Conservation (phyloP, 2,888 invertebrate genomes). For the Drepana falcataria region DNA sequence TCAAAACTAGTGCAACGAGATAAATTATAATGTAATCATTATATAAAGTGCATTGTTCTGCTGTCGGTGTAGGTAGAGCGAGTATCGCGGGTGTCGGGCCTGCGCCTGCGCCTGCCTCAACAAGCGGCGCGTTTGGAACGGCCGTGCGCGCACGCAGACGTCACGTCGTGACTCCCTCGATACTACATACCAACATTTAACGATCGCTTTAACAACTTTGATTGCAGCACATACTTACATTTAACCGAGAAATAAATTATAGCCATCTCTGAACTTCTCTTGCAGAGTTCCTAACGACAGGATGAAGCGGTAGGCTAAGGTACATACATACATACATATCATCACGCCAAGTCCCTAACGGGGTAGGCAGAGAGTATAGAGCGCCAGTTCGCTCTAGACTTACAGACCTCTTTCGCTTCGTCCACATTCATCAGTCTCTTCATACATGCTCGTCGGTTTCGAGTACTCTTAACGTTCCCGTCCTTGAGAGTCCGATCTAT, state of each 20-base stretch:
- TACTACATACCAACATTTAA: slow-evolving; percentile 8
- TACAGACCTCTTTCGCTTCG: no score
- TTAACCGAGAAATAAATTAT: background rate
- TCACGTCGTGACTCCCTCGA: slow-evolving; percentile 41
- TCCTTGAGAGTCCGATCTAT: no score
- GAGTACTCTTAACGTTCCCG: no score
- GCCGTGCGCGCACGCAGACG: slow-evolving; percentile 33
- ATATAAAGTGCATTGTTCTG: slow-evolving; percentile 20
- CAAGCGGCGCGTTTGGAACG: slow-evolving; percentile 55
- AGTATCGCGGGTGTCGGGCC: slow-evolving; percentile 48
- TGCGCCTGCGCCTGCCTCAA: slow-evolving; percentile 77
- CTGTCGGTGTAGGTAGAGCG: slow-evolving; percentile 21
- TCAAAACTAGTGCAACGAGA: no score
- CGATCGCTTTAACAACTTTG: slow-evolving; percentile 7
- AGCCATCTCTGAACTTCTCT: background rate
- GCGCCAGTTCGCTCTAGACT: no score
- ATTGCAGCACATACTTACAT: background rate
- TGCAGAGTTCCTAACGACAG: background rate
- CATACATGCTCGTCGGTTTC: no score
- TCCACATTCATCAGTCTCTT: no score
- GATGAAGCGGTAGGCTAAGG: background rate
- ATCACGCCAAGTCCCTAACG: no score
- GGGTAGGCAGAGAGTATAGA: no score
- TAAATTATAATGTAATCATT: background rate
- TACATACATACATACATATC: background rate